Base-by-base conservation (phyloP, 2,797 vertebrate species). In the Aphelocoma californica region DNA sequence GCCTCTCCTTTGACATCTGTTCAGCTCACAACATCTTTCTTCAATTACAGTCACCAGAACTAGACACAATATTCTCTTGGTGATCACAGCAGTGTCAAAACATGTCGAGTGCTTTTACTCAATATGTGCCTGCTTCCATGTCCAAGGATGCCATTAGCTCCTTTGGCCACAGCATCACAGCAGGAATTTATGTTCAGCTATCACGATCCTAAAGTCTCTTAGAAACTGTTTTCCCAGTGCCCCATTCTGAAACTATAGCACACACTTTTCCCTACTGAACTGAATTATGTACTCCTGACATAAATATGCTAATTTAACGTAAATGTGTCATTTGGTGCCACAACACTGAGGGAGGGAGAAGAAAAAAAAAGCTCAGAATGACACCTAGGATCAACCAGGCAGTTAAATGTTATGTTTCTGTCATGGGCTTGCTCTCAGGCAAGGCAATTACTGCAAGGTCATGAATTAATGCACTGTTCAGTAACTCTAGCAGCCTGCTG, bases 11-110 rank as follows among this genome's bases (percentile, higher is more conserved):
- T 83, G 83, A 84, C 61, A 29, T 86, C 29, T 44, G 73, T 24
- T 61, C 47, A 65, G 66, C 84, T 94, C 87, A 32, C 61, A 74
- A 73, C 61, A 88, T 81, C 77, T 84, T 96, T 86, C 54, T 86
- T 90, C 73, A 79, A 65, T 84, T 93, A 86, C 0, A 65, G 29
- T 47, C 78, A 69, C 66, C 31, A 92, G 42, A 72, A 58, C 50
- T n/a, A 84, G 83, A 81, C 54, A 75, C 47, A 79, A 62, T 79
- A 86, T 51, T 61, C 47, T 81, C 54, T 31, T 40, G 81, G 34
- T 75, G 51, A 72, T 66, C 56, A 44, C 50, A 73, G 51, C 45
- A 79, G 54, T 66, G 77, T 69, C 69, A 78, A 83, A 92, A 74
- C 21, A 57, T 8, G 36, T 8, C 3, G 11, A 93, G 21, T 83